Evolutionary conservation across 2,888 invertebrate genomes (phyloP).

Genomic region (Netelia inedita): DNA sequence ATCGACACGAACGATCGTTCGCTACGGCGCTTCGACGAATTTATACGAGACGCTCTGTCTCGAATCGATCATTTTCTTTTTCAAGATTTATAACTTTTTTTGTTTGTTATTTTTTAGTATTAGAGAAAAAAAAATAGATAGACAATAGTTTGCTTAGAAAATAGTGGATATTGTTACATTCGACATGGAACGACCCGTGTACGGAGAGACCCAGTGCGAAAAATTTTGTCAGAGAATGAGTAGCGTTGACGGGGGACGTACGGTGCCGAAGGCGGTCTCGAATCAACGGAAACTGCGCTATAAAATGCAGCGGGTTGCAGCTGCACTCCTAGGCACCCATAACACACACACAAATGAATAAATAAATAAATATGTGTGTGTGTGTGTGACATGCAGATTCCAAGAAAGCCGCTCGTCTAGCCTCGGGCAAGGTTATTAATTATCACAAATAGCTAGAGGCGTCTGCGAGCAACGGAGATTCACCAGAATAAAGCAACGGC

Average conservation of each 20-base stretch:
- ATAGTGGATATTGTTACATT: too few species aligned
- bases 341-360: slow-evolving; percentile 42
- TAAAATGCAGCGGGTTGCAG: slow-evolving; percentile 66
- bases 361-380: neutral
- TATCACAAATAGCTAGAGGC: slow-evolving; percentile 68
- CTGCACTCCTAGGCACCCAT: slow-evolving; percentile 43
- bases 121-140: slow-evolving; percentile 44
- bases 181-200: too few species aligned
- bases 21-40: too few species aligned
- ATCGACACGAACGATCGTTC: too few species aligned
- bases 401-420: slow-evolving; percentile 63
- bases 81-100: too few species aligned
- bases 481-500: neutral
- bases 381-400: slow-evolving; percentile 55
- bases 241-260: slow-evolving; percentile 32
- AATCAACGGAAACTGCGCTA: slow-evolving; percentile 69
- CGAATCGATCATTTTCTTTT: too few species aligned
- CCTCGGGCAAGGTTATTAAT: slow-evolving; percentile 71
- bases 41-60: too few species aligned
- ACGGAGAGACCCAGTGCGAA: too few species aligned
- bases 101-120: neutral
- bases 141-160: too few species aligned
- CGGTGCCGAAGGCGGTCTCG: slow-evolving; percentile 51
- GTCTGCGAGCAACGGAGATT: slow-evolving; percentile 63
- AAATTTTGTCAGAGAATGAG: slow-evolving; percentile 21